Conservation (phyloP, 2,797 vertebrate species). For the Cyprinella venusta region DNA sequence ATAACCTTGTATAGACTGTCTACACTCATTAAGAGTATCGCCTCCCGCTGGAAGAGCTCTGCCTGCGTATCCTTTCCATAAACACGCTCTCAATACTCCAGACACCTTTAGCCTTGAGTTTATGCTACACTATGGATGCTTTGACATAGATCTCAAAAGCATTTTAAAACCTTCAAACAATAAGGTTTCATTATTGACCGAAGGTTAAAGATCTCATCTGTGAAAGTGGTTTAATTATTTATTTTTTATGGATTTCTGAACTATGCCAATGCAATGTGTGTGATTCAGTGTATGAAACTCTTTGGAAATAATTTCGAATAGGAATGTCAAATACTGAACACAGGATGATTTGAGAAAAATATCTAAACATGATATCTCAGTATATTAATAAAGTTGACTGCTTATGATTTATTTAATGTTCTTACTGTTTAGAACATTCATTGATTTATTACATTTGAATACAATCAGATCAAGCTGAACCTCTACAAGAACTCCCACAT, state of each 20-base stretch:
- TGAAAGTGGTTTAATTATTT: background rate
- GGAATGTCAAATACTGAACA: background rate
- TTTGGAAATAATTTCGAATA: background rate
- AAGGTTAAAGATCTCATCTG: slow-evolving; percentile 15
- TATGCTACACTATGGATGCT: background rate
- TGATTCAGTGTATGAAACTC: background rate
- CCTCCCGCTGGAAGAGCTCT: slow-evolving; percentile 30
- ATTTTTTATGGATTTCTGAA: background rate
- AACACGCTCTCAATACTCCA: slow-evolving; percentile 29
- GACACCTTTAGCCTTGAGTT: slow-evolving; percentile 40
- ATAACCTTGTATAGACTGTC: slow-evolving; percentile 59
- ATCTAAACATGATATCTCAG: background rate
- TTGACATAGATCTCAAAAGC: slow-evolving; percentile 12
- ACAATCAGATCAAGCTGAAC: background rate
- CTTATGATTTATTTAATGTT: background rate
- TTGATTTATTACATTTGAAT: background rate
- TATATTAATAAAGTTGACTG: background rate
- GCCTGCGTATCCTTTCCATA: slow-evolving; percentile 28
- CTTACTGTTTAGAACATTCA: background rate
- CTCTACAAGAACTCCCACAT: background rate
- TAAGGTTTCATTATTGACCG: background rate
- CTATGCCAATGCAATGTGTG: background rate
- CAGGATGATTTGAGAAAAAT: background rate
- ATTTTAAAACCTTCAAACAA: slow-evolving; percentile 17
- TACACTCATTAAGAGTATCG: slow-evolving; percentile 52